These are phyloP conservation scores for Gallinago paraguaiae DNA, from an alignment of 2,113 vertebrate species.

Conservation along the genomic window DNA sequence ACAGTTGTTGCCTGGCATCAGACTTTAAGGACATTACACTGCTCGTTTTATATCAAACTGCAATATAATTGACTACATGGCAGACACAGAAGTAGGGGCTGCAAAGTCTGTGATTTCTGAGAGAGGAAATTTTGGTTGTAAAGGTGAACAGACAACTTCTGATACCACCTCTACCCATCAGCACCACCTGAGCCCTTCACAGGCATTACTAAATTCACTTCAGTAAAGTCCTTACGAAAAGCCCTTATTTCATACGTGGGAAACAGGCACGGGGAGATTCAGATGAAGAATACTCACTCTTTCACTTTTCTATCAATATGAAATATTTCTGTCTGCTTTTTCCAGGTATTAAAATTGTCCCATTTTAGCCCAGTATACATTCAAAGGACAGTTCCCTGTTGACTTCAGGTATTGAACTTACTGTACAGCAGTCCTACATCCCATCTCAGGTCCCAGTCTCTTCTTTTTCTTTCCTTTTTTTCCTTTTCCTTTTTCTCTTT, in stretches of 20 bases:
- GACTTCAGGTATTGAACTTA: neutral
- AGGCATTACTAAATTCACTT: neutral
- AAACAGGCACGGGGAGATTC: neutral
- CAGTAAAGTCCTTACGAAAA: neutral
- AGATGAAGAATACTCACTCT: neutral
- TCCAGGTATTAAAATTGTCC: neutral
- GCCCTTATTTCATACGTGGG: neutral
- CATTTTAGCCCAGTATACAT: neutral
- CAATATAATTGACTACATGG: neutral
- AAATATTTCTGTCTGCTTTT: neutral
- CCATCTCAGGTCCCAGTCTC: neutral
- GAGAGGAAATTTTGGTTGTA: neutral
- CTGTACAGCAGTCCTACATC: neutral
- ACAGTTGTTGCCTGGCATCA: neutral
- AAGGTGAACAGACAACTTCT: neutral
- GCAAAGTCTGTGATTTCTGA: neutral
- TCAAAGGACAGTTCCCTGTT: neutral
- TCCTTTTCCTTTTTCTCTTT: neutral
- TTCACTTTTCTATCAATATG: neutral
- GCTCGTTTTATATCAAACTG: neutral
- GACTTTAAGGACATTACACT: neutral
- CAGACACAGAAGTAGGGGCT: neutral
- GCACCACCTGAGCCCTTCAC: neutral
- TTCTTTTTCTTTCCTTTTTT: neutral
- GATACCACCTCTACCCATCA: neutral